Conservation (phyloP, 2,113 vertebrate genomes). For the Myotis brandtii region DNA sequence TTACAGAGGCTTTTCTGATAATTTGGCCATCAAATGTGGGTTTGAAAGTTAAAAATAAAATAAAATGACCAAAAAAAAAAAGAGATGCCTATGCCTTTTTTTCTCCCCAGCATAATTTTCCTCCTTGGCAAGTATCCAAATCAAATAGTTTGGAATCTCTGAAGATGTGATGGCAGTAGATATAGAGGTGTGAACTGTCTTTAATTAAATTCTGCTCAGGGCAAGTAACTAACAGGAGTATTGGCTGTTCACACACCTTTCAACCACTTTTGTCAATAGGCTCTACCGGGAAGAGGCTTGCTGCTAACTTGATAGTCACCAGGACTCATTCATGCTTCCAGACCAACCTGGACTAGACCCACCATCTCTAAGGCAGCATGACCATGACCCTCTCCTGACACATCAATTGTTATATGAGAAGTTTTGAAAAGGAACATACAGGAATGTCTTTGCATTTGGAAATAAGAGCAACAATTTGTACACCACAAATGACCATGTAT, state of each 20-base stretch:
- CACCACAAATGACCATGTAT: neutral
- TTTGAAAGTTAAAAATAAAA: conserved; percentile 13
- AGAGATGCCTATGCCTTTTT: neutral
- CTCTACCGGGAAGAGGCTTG: neutral
- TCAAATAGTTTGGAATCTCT: neutral
- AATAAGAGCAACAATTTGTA: neutral
- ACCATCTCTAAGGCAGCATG: neutral
- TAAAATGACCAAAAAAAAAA: too few relatives aligned
- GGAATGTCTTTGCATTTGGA: neutral
- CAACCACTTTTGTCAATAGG: neutral
- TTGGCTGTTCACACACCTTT: neutral
- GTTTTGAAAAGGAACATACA: neutral
- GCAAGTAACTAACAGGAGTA: neutral
- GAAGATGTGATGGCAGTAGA: neutral
- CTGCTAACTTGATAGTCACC: neutral
- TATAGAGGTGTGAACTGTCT: neutral
- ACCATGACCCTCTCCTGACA: neutral
- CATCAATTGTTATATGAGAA: neutral
- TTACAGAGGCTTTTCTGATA: neutral
- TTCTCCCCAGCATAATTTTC: neutral
- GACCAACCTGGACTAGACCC: neutral
- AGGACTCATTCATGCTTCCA: neutral
- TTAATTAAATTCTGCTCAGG: conserved; percentile 46
- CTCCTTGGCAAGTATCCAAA: neutral
- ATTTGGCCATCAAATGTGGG: neutral